Evolutionary conservation across 2,797 vertebrate species (phyloP).

Genomic region (Malurus splendens): DNA sequence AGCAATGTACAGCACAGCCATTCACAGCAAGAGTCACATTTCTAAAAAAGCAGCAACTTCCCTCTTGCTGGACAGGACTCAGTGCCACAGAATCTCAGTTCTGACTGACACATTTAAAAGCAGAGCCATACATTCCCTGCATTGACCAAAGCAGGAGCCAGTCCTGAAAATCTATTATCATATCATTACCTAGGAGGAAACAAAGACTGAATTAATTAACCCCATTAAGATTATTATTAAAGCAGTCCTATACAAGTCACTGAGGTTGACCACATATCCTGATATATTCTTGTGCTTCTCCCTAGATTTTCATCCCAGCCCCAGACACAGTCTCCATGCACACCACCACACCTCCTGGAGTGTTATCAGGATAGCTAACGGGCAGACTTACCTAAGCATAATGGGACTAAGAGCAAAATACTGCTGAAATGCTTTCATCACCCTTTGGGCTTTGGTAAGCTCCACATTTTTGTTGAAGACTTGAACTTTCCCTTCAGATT

Average conservation of each 20-base stretch:
- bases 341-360: rapidly evolving
- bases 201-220: neutral
- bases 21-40: neutral
- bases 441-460: neutral
- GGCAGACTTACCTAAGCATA: neutral
- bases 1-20: neutral
- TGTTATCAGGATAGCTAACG: neutral
- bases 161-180: neutral
- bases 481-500: neutral
- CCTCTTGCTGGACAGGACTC: neutral
- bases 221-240: neutral
- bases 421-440: neutral
- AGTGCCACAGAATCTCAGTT: neutral
- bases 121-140: neutral
- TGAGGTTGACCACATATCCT: neutral
- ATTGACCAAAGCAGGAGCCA: neutral
- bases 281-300: neutral
- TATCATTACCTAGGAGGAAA: neutral
- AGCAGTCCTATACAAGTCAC: neutral
- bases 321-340: too few relatives aligned
- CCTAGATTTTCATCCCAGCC: neutral
- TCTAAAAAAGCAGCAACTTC: neutral
- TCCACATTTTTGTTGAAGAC: neutral
- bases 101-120: neutral
- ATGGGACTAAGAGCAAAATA: neutral